Evolutionary conservation across 2,888 invertebrate genomes (phyloP).

Genomic region (Nipponacmea schrenckii): DNA sequence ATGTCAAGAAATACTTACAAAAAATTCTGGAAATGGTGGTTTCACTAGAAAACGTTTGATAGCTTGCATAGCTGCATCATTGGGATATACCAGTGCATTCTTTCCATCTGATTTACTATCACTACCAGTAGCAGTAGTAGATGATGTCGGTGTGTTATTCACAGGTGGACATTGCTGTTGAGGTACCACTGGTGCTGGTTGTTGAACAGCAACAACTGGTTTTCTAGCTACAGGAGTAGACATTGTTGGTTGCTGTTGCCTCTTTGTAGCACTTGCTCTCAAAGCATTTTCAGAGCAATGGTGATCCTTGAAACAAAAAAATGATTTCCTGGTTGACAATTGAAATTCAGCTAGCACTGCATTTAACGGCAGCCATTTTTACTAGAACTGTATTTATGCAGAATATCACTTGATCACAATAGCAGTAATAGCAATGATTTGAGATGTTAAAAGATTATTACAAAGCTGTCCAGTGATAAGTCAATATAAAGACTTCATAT

Average conservation of each 20-base stretch:
- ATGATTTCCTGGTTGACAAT: background rate
- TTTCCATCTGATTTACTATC: background rate
- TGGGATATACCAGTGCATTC: slow-evolving; percentile 87
- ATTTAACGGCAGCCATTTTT: too few relatives aligned
- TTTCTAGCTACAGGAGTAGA: slow-evolving; percentile 62
- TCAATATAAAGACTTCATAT: too few relatives aligned
- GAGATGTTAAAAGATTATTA: too few relatives aligned
- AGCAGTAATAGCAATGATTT: too few relatives aligned
- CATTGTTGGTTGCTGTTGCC: slow-evolving; percentile 69
- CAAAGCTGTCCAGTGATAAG: too few relatives aligned
- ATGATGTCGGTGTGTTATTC: slow-evolving; percentile 34
- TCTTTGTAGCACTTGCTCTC: slow-evolving; percentile 76
- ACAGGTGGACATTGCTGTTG: slow-evolving; percentile 66
- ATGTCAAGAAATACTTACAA: slow-evolving; percentile 56
- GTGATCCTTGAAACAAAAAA: slow-evolving; percentile 75
- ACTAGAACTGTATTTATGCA: too few relatives aligned
- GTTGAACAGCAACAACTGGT: slow-evolving; percentile 8
- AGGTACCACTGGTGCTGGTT: slow-evolving; percentile 33
- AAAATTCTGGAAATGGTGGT: slow-evolving; percentile 63
- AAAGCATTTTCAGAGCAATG: slow-evolving; percentile 85
- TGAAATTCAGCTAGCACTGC: slow-evolving; percentile 1
- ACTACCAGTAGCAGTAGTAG: slow-evolving; percentile 36
- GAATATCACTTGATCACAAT: too few relatives aligned
- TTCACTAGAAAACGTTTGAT: slow-evolving; percentile 90
- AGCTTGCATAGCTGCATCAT: slow-evolving; percentile 95